Evolutionary conservation across 2,888 invertebrate species (phyloP).

Genomic region (Ophraella communa): DNA sequence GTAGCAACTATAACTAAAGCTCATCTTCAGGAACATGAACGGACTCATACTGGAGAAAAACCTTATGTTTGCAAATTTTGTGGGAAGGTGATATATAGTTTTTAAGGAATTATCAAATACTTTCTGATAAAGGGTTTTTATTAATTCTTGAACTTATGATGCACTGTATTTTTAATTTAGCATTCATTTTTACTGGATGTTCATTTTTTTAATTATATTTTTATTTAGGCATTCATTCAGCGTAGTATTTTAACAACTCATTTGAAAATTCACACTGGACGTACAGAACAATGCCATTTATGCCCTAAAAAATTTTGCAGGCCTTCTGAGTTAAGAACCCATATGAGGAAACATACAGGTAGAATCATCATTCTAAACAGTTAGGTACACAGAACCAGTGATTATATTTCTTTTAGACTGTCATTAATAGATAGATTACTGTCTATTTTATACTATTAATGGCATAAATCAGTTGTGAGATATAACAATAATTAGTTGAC

Average conservation of each 20-base stretch:
- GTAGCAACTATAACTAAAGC: constrained; percentile 46
- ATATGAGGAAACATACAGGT: constrained; percentile 56
- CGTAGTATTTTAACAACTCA: constrained; percentile 53
- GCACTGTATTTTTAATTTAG: background rate
- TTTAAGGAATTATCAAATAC: background rate
- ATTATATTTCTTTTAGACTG: background rate
- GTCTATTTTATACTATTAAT: too few relatives aligned
- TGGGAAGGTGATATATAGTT: constrained; percentile 46
- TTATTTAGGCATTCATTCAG: constrained; percentile 50
- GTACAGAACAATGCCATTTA: constrained; percentile 51
- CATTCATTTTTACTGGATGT: background rate
- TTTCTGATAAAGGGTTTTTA: background rate
- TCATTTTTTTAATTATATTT: background rate
- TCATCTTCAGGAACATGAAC: constrained; percentile 49
- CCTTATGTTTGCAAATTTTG: constrained; percentile 52
- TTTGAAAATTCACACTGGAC: constrained; percentile 52
- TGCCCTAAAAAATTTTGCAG: constrained; percentile 54
- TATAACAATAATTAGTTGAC: too few relatives aligned
- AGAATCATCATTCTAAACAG: background rate
- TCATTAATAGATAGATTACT: background rate
- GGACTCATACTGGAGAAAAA: constrained; percentile 52
- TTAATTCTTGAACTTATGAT: background rate
- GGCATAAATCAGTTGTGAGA: too few relatives aligned
- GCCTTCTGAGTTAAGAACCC: constrained; percentile 51
- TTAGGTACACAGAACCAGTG: background rate